Evolutionary conservation across 2,797 vertebrate species (phyloP), one percentile per base, ranked within the genome.

Genomic region (Channa striata): DNA sequence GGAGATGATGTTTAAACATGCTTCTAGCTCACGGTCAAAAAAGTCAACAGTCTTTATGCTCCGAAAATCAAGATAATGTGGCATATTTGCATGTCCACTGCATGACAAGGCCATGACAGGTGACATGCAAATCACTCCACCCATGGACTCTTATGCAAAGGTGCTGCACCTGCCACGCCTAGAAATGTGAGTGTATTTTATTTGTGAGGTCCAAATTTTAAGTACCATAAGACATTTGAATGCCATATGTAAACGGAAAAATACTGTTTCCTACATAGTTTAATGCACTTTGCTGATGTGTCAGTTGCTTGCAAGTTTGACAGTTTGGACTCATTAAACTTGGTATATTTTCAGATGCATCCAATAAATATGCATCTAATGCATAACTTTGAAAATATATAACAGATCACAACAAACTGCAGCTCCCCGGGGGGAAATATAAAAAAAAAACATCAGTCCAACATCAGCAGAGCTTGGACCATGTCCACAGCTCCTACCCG

Each of bases 401-500:
- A 51, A 17, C 23, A 62, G 47, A 43, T 36, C 71, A 78, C 74
- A 12, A 63, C 83, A 85, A 81, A 72, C 57, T 3, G 21, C 13
- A 37, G 50, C 47, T 33, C 20, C 59, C 59, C 21, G 36, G 17
- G n/a, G 36, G 9, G n/a, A n/a, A 34, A 34, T 46, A 8, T 11
- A 19, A 61, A 34, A 59, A 30, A 20, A 57, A 80, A 25, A 17
- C 21, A 33, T 40, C 17, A n/a, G n/a, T n/a, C n/a, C n/a, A n/a
- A 59, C 12, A 23, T 34, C 6, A 14, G 12, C 19, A 46, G 47
- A 53, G 44, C n/a, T 39, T 11, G 60, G 23, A 42, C 51, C 54
- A 13, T 6, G n/a, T 33, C 39, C 34, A 74, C 68, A 64, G 52
- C 19, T 42, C 89, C 57, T 93, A 94, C 93, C 93, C 89, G 63